Base-by-base conservation (phyloP, 2,797 vertebrate genomes). In the Premnoplex brunnescens region DNA sequence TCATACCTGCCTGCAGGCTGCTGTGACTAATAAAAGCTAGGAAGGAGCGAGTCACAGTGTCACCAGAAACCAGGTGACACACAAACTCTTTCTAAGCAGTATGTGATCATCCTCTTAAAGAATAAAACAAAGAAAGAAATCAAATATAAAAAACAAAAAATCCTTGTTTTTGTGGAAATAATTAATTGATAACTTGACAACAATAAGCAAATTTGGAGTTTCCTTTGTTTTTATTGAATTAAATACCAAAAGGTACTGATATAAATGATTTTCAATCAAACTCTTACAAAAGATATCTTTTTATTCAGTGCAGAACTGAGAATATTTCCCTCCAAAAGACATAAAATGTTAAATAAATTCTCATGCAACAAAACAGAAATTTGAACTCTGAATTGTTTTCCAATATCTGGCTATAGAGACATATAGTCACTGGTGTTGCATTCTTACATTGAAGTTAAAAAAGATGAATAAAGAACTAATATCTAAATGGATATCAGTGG, bases 361-460 rank as follows among this genome's bases (percentile, higher is more conserved):
- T 92, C 72, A 94, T 44, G 39, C 51, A 91, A 93, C 52, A 72
- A 97, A 95, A 80, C 46, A 93, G 32, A 6, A 30, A 93, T 94
- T 95, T 93, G 59, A 95, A 85, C 85, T 91, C 86, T 77, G 87
- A 94, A 93, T 94, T 96, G 86, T 96, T 97, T 97, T 93, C 92
- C 95, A 94, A 51, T 94, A 94, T 75, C 72, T 93, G 82, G 27
- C 55, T 71, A 66, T 24, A 79, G n/a, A 93, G 51, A 82, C 48
- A 74, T 82, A 80, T 76, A 95, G 89, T 91, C 71, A 64, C 52
- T 51, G 13, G 28, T 95, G 67, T 76, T 95, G 91, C 86, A 92
- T 96, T 94, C 88, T 94, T 94, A 96, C 91, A 95, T 60, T 87
- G 74, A 90, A 83, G 66, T 89, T 96, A 1, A 93, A 95, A 95